Base-by-base conservation (phyloP, 2,113 vertebrate genomes). In the Perccottus glenii region DNA sequence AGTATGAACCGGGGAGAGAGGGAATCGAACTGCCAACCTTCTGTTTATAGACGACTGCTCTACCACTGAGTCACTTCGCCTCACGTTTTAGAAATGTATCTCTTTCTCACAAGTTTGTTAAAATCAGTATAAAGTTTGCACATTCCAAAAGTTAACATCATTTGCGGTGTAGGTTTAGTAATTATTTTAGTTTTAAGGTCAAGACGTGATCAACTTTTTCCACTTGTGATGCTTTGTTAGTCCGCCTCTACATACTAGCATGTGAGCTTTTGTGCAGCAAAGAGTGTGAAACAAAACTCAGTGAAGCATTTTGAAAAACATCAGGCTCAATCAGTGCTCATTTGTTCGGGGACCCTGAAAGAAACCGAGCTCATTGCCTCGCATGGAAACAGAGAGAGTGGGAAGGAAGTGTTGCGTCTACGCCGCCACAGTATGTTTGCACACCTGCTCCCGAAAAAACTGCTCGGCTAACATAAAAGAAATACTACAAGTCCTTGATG, bases 291-390 rank as follows among this genome's bases (percentile, higher is more conserved):
- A 58, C 59, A 62, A 60, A 74, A 70, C 43, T 55, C 79, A 48
- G 44, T 52, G 67, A 71, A 83, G 67, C 80, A 77, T 77, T 85
- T 67, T 77, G 55, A 67, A 81, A 55, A 82, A 87, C 86, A 87
- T 82, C 84, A 73, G 75, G 56, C 73, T 78, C 78, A 83, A 86
- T 88, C 85, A 87, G 80, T 6, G 48, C 64, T 75, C 56, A 78
- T 81, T 87, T 85, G 76, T 84, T 87, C 76, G 49, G 75, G 73
- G 79, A 75, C 76, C 78, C 63, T 46, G 58, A 68, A n/a, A n/a
- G 76, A 87, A 77, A 83, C 67, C 2, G 59, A 79, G 80, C 83
- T 77, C 72, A 72, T 75, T 76, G 80, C 57, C 45, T 82, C 58
- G 47, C 62, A 56, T 45, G 32, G 72, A 59, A 74, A 75, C 72